A percentile compares a stretch with the other conserved stretches of the same genome.
phyloP scores from a whole-genome alignment of 2,113 vertebrate species.

The Macaca nemestrina region DNA sequence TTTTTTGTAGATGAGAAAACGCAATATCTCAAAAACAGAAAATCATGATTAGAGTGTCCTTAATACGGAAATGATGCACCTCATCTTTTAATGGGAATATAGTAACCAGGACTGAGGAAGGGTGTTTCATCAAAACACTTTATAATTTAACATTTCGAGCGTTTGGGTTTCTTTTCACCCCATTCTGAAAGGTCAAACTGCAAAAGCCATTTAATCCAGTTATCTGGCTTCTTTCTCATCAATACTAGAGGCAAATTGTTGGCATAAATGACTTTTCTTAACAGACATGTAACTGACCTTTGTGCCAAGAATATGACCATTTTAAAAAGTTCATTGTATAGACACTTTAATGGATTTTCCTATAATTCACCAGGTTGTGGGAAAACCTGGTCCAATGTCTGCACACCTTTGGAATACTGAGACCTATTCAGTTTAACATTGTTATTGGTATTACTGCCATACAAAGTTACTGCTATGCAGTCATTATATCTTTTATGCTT shows the following conservation, averaged over 20 bases:
- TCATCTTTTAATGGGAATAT: background rate
- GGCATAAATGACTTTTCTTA: slow-evolving; percentile 66
- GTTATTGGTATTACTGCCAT: background rate
- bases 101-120: background rate
- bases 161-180: slow-evolving; percentile 54
- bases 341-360: slow-evolving; percentile 47
- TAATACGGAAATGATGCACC: slow-evolving; percentile 13
- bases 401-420: slow-evolving; percentile 25
- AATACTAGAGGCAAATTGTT: slow-evolving; percentile 66
- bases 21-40: background rate
- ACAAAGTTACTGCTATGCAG: background rate
- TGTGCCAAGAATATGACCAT: slow-evolving; percentile 56
- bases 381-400: background rate
- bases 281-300: slow-evolving; percentile 46
- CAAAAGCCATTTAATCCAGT: slow-evolving; percentile 73
- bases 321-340: slow-evolving; percentile 24
- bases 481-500: background rate
- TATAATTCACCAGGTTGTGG: slow-evolving; percentile 23
- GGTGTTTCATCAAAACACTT: slow-evolving; percentile 28
- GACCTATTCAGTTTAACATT: background rate
- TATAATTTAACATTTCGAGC: slow-evolving; percentile 54
- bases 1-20: background rate
- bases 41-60: slow-evolving; percentile 5
- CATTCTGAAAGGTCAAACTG: slow-evolving; percentile 50
- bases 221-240: slow-evolving; percentile 65